These are phyloP conservation scores for Drosophila carrolli DNA, from an alignment of 1,140 invertebrate genomes.

Conservation along the genomic window DNA sequence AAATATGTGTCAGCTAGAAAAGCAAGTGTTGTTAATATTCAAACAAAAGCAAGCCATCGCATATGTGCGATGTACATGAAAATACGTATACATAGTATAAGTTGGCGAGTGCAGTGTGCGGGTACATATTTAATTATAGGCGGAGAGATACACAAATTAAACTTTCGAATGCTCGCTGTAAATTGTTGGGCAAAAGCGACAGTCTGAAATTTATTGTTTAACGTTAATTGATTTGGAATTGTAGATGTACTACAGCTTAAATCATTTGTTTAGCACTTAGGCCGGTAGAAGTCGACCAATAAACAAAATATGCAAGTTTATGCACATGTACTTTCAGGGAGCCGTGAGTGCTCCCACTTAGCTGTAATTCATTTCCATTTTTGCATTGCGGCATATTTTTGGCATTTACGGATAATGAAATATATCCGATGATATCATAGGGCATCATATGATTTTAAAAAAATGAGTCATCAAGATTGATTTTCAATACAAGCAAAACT, in stretches of 20 bases:
- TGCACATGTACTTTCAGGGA: neutral
- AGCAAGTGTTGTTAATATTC: conserved; percentile 21
- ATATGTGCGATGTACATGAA: neutral
- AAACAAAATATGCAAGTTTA: neutral
- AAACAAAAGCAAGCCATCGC: conserved; percentile 23
- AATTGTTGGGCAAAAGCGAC: neutral
- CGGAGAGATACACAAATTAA: conserved; percentile 15
- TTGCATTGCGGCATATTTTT: conserved; percentile 6
- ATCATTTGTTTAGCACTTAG: neutral
- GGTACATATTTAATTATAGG: conserved; percentile 12
- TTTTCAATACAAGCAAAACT: neutral
- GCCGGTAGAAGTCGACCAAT: neutral
- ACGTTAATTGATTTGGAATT: neutral
- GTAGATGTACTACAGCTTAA: neutral
- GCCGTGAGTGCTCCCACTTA: neutral
- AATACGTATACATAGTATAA: neutral
- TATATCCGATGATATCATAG: conserved; percentile 16
- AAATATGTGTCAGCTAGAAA: conserved; percentile 45
- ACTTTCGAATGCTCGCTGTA: neutral
- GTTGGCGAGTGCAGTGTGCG: neutral
- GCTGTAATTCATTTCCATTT: conserved; percentile 6
- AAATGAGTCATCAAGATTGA: neutral
- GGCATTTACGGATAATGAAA: conserved; percentile 5
- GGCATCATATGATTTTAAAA: conserved; percentile 8
- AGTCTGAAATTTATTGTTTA: conserved; percentile 5